Evolutionary conservation across 2,113 vertebrate species (phyloP), one percentile per base, ranked within the genome.

Genomic region (Laterallus jamaicensis): DNA sequence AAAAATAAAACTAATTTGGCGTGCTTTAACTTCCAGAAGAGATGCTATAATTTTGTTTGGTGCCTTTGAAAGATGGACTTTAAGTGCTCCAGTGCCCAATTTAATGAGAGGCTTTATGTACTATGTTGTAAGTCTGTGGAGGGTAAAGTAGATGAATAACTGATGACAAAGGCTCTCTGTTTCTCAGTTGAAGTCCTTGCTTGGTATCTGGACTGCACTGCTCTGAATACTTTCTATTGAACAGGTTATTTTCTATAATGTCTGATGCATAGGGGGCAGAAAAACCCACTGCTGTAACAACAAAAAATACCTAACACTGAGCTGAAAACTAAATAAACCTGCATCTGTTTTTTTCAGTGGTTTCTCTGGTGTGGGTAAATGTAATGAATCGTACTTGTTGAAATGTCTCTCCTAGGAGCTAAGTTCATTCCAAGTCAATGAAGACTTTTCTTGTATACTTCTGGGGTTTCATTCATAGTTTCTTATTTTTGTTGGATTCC

Each of bases 261-360:
- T 19, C 15, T 44, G 17, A 19, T 74, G 37, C 44, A 28, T 50
- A 1, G 11, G 5, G 2, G 5, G 1, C 17, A 11, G 7, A 1
- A 28, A 37, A 40, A 4, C 3, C 7, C 31, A 59, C 20, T 4
- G 14, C 17, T 82, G 28, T 74, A 87, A 50, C 31, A 95, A 63
- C 10, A 68, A 25, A 22, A 77, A 37, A 3, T 3, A 2, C 9
- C 10, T 22, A 56, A 22, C 5, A 12, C 3, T 70, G 50, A 59
- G 47, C 2, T 62, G 39, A 78, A 81, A 91, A 89, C 42, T 16
- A 84, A 62, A 85, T 6, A 93, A 85, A 42, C 3, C 15, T 70
- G 18, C 19, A 25, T 74, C 29, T 56, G 0, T 0, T 77, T 92
- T 91, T 85, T 92, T 39, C 88, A 32, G 12, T 88, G 39, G 16